Conservation (phyloP, 2,113 vertebrate genomes). For the Ibidorhyncha struthersii region DNA sequence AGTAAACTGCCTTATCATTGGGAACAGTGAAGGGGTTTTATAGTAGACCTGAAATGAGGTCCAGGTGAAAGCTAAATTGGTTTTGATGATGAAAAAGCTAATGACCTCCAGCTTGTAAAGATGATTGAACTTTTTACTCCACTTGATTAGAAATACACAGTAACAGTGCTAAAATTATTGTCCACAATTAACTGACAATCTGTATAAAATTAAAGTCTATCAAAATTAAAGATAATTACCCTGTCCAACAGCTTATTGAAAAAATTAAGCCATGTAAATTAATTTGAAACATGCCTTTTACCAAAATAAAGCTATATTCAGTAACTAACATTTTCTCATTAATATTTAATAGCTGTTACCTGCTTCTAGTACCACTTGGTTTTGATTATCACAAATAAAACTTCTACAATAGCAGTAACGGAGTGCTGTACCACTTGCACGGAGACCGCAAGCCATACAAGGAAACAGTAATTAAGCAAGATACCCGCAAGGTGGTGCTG, state of each 20-base stretch:
- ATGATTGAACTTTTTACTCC: neutral
- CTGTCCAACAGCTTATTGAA: neutral
- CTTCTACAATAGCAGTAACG: rapidly evolving
- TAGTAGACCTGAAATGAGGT: neutral
- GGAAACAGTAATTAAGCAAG: rapidly evolving
- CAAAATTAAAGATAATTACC: neutral
- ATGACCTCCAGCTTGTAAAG: neutral
- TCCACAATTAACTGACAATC: neutral
- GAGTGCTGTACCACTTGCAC: rapidly evolving
- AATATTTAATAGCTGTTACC: too few relatives aligned
- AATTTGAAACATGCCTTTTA: neutral
- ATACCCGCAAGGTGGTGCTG: neutral
- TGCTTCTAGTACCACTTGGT: rapidly evolving
- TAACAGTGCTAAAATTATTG: neutral
- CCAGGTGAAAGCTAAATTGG: neutral
- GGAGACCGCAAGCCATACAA: rapidly evolving
- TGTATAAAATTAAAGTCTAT: neutral
- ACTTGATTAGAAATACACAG: neutral
- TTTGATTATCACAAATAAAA: neutral
- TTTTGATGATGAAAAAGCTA: neutral
- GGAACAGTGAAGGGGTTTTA: neutral
- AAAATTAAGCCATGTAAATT: rapidly evolving
- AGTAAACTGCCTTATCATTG: rapidly evolving
- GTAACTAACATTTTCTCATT: neutral
- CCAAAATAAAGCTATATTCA: rapidly evolving